A percentile compares a stretch with the other conserved stretches of the same genome.
Conservation (phyloP, 2,888 invertebrate genomes). For the Gerosis bhagava region DNA sequence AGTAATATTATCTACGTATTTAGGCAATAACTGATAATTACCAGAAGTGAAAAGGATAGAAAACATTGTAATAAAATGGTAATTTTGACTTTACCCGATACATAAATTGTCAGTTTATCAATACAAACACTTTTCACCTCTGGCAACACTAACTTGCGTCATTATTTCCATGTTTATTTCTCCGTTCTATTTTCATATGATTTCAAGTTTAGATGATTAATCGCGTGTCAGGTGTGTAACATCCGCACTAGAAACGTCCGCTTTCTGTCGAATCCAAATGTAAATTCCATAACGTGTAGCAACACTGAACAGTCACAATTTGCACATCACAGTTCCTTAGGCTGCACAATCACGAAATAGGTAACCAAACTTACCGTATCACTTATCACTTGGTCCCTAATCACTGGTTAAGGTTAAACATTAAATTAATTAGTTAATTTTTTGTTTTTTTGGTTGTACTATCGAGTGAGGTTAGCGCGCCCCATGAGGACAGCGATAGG, state of each 20-base stretch:
- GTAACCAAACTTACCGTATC: slow-evolving; percentile 80
- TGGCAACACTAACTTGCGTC: slow-evolving; percentile 60
- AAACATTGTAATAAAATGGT: too few species aligned
- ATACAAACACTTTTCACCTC: slow-evolving; percentile 42
- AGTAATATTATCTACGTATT: too few species aligned
- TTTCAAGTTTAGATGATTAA: slow-evolving; percentile 31
- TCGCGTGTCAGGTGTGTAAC: slow-evolving; percentile 36
- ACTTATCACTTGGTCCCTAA: slow-evolving; percentile 79
- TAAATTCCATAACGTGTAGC: slow-evolving; percentile 39
- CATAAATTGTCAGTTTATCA: not conserved
- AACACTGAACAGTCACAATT: slow-evolving; percentile 67
- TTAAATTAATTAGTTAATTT: slow-evolving; percentile 47
- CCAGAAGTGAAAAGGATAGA: too few species aligned
- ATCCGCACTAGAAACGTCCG: slow-evolving; percentile 45
- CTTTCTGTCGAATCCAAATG: slow-evolving; percentile 49
- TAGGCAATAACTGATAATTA: too few species aligned
- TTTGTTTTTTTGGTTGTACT: slow-evolving; percentile 61
- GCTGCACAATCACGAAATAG: slow-evolving; percentile 59
- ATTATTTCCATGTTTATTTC: slow-evolving; percentile 33
- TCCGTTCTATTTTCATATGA: slow-evolving; percentile 27
- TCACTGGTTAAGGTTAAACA: slow-evolving; percentile 55
- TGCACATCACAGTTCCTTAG: slow-evolving; percentile 70
- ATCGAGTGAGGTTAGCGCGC: slow-evolving; percentile 76
- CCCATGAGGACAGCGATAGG: slow-evolving; percentile 76
- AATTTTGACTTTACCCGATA: too few species aligned